A percentile compares a stretch with the other conserved stretches of the same genome.
phyloP scores from a whole-genome alignment of 2,113 vertebrate genomes.

The Stegostoma tigrinum region DNA sequence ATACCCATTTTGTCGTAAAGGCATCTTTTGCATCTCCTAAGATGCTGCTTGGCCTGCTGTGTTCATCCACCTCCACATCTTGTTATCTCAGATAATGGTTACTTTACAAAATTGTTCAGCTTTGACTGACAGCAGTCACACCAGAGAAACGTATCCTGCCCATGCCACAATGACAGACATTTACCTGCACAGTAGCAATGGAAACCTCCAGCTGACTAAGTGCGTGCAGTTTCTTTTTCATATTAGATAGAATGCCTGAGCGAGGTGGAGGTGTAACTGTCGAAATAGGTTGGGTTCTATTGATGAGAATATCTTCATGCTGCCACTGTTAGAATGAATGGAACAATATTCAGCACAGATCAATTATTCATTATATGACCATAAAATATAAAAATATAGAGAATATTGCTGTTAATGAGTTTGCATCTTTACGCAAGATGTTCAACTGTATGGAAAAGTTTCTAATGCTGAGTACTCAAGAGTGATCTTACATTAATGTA shows the following conservation, averaged over 20 bases:
- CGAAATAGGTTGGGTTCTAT: constrained; percentile 75
- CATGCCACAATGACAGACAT: not conserved
- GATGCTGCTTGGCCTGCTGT: too few relatives aligned
- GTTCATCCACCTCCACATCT: too few relatives aligned
- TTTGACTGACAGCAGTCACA: not conserved
- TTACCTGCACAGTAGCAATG: constrained; percentile 80
- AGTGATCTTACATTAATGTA: not conserved
- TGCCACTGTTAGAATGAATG: constrained; percentile 71
- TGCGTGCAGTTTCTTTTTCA: constrained; percentile 97
- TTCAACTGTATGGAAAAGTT: not conserved
- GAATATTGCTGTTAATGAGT: not conserved
- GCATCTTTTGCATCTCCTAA: not conserved
- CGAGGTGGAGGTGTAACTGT: constrained; percentile 78
- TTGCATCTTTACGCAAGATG: not conserved
- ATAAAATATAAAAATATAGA: not conserved
- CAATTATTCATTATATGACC: not conserved
- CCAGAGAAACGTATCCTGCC: not conserved
- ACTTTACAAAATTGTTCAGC: not conserved
- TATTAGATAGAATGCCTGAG: constrained; percentile 83
- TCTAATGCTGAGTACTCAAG: not conserved
- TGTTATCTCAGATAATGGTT: not conserved
- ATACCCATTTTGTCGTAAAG: not conserved
- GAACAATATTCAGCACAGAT: not conserved
- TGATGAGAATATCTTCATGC: constrained; percentile 87
- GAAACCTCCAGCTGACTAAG: constrained; percentile 90